These are phyloP conservation scores for Halcyon senegalensis DNA, from an alignment of 2,113 vertebrate species.

Conservation along the genomic window DNA sequence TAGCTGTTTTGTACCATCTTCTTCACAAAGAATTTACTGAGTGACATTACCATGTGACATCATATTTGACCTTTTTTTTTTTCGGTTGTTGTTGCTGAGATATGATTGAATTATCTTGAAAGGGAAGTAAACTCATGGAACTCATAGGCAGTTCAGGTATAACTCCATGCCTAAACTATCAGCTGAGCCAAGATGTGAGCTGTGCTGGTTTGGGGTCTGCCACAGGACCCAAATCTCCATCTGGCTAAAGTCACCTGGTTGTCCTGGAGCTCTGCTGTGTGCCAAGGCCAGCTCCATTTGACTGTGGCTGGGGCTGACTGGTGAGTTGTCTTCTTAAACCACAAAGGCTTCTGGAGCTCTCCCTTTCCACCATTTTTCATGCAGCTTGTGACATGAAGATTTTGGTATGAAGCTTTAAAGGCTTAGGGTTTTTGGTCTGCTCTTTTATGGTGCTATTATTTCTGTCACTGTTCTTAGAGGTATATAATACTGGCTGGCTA, in stretches of 20 bases:
- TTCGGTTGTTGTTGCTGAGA: too few relatives aligned
- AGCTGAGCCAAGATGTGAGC: background rate
- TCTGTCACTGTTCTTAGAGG: background rate
- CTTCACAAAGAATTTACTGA: background rate
- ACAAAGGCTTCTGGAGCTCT: background rate
- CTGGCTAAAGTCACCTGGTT: background rate
- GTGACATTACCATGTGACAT: background rate
- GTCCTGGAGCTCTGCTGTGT: background rate
- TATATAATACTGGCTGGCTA: background rate
- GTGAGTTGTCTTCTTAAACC: background rate
- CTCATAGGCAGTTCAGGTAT: background rate
- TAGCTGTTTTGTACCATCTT: background rate
- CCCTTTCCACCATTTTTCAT: background rate
- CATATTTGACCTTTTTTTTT: background rate
- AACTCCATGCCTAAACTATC: background rate
- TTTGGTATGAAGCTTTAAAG: background rate
- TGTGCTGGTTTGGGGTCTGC: background rate
- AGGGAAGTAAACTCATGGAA: background rate
- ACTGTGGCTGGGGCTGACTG: fast-evolving
- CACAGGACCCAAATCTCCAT: background rate
- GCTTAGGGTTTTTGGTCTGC: background rate
- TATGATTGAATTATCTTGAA: background rate
- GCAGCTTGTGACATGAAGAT: background rate
- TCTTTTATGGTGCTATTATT: background rate
- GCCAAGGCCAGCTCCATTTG: background rate